phyloP scores from a whole-genome alignment of 2,888 invertebrate species.

The Julus scanicus region DNA sequence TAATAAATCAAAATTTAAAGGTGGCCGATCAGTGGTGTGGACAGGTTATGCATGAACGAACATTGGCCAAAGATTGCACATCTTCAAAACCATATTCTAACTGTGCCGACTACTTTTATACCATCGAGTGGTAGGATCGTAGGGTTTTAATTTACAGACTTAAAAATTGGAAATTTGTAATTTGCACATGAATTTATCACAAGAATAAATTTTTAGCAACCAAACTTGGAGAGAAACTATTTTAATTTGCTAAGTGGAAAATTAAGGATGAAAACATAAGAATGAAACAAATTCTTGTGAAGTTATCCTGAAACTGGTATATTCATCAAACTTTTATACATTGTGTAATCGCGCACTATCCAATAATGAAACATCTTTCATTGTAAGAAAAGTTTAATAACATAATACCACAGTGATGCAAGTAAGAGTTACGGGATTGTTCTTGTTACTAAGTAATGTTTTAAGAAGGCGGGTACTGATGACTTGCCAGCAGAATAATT shows the following conservation, averaged over 20 bases:
- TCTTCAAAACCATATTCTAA: constrained; percentile 53
- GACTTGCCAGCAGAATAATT: not conserved
- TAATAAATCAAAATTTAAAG: constrained; percentile 40
- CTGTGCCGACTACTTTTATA: constrained; percentile 53
- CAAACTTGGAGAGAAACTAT: no score
- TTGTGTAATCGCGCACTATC: no score
- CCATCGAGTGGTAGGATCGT: constrained; percentile 50
- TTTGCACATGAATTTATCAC: no score
- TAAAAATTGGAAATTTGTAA: no score
- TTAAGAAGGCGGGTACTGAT: not conserved
- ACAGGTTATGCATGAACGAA: constrained; percentile 48
- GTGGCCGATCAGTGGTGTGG: constrained; percentile 55
- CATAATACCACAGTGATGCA: constrained; percentile 31
- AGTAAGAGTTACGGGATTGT: constrained; percentile 16
- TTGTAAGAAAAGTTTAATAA: constrained; percentile 23
- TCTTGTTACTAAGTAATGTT: constrained; percentile 4
- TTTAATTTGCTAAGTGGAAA: no score
- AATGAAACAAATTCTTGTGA: no score
- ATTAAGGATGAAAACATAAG: no score
- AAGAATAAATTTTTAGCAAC: no score
- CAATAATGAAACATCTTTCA: no score
- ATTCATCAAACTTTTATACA: no score
- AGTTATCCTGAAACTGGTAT: no score
- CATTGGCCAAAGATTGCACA: constrained; percentile 51
- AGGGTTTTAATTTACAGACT: no score